Evolutionary conservation across 2,113 vertebrate species (phyloP).

Genomic region (Corapipo altera): DNA sequence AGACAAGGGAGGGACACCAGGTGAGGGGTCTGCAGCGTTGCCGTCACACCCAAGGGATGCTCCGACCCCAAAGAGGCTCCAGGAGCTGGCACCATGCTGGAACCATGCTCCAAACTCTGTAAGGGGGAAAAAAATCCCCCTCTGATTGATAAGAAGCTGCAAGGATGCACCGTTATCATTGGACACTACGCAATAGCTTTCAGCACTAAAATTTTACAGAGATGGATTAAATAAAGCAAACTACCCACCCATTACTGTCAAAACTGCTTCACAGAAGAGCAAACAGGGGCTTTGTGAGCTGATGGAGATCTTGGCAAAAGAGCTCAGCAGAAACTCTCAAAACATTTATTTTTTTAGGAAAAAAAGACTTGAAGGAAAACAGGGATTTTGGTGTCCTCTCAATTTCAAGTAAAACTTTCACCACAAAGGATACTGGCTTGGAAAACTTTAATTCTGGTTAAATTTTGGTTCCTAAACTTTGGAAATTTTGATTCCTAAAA

Average conservation of each 20-base stretch:
- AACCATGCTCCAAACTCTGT: accelerated
- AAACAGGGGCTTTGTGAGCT: not conserved
- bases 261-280: not conserved
- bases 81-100: not conserved
- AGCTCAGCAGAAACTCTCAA: not conserved
- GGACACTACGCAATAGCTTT: accelerated
- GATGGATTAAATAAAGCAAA: not conserved
- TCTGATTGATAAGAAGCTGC: not conserved
- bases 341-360: not conserved
- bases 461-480: not conserved
- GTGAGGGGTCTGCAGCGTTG: not conserved
- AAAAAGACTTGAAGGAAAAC: not conserved
- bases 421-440: not conserved
- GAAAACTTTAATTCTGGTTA: not conserved
- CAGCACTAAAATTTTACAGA: not conserved
- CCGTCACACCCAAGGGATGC: accelerated
- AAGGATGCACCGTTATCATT: accelerated
- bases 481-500: not conserved
- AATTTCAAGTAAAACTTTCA: not conserved
- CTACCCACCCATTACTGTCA: not conserved
- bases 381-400: not conserved
- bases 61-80: accelerated
- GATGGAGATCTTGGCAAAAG: not conserved
- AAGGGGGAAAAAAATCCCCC: not conserved
- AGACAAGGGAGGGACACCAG: not conserved